phyloP scores from a whole-genome alignment of 2,797 vertebrate genomes.

The Macrochelys suwanniensis region DNA sequence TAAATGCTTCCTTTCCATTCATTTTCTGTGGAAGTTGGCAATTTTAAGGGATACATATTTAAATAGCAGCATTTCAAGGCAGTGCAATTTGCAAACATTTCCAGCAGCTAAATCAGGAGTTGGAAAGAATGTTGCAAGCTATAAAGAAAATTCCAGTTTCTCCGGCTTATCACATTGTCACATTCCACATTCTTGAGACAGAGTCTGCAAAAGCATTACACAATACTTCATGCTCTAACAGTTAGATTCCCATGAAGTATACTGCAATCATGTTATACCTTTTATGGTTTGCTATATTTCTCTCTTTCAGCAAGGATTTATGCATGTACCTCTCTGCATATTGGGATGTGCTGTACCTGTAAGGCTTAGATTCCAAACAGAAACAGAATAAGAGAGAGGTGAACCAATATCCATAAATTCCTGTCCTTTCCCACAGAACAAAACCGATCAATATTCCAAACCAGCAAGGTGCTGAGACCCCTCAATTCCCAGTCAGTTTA shows the following conservation, averaged over 20 bases:
- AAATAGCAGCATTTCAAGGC: slow-evolving; percentile 35
- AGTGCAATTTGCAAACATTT: slow-evolving; percentile 58
- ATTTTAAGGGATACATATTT: slow-evolving; percentile 48
- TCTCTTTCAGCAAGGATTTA: slow-evolving; percentile 18
- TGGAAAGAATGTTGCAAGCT: slow-evolving; percentile 37
- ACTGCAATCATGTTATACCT: slow-evolving; percentile 26
- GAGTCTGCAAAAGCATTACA: slow-evolving; percentile 12
- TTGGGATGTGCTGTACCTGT: neutral
- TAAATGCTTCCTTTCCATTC: slow-evolving; percentile 5
- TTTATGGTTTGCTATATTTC: neutral
- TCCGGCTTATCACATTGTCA: slow-evolving; percentile 24
- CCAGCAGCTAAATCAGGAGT: slow-evolving; percentile 34
- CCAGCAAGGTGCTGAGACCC: neutral
- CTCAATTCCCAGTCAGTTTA: neutral
- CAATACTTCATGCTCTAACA: slow-evolving; percentile 6
- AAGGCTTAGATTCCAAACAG: neutral
- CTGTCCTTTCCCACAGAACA: neutral
- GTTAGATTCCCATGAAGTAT: slow-evolving; percentile 11
- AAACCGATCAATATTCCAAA: neutral
- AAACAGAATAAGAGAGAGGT: neutral
- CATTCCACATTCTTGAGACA: slow-evolving; percentile 47
- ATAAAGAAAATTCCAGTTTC: slow-evolving; percentile 49
- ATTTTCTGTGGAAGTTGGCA: slow-evolving; percentile 39
- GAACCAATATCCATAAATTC: neutral
- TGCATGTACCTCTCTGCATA: neutral